Evolutionary conservation across 1,140 invertebrate genomes (phyloP), one percentile per base, ranked within the genome.

Genomic region (Halyomorpha halys): DNA sequence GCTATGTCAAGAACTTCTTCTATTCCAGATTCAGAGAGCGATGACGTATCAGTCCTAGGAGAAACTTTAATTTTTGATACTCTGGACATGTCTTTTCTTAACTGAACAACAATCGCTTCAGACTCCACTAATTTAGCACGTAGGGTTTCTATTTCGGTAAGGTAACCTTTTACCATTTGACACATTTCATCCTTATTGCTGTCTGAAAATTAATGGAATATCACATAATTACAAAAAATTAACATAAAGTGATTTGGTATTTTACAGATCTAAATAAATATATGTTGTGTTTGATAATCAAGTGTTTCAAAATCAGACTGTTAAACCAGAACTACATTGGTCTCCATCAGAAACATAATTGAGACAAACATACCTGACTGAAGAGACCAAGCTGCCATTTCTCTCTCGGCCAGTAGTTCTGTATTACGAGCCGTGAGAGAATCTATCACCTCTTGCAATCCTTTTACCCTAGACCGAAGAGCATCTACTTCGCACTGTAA

Each of bases 371-470:
- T 44, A 51, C 45, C 44, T n/a, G 47, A 49, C 6, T 9, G 16
- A 30, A 25, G 39, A 63, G 61, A 19, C 62, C 62, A 91, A 39
- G 77, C 79, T 18, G 82, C 81, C 1, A 83, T 75, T 21, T 84
- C 88, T 75, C 88, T 88, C 72, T 96, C 88, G 0, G 90, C 82
- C 44, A 94, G 70, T 2, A 97, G 76, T 62, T 89, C 80, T 8
- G 85, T 83, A 75, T 97, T 96, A 71, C 82, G 82, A 0, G 83
- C 81, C 0, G 86, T 94, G n/a, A 97, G 73, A 23, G 82, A 81
- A 65, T 97, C 90, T n/a, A 97, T 86, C 0, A 94, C 96, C 71
- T 94, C 91, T 67, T 88, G 86, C 65, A 97, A 82, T 4, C 93
- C 91, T 77, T 97, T 97, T 0, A 97, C 83, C 66, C 94, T 76